Evolutionary conservation across 1,140 invertebrate species (phyloP), one percentile per base, ranked within the genome.

Genomic region (Procambarus clarkii): DNA sequence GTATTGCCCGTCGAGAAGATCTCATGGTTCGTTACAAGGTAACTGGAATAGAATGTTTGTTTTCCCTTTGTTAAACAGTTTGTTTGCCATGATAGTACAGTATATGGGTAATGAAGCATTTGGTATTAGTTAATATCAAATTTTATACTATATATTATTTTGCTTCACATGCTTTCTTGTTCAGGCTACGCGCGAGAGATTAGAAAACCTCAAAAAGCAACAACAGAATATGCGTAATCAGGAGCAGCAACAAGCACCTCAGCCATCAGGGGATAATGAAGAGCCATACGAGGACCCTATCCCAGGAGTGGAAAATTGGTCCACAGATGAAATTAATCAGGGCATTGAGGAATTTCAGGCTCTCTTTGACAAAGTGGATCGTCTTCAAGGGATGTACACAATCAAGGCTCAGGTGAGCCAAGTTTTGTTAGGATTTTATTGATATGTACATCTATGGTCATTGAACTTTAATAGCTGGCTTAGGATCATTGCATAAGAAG

Each of bases 21-120:
- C 83, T 93, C 48, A 86, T 93, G 92, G 78, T 86, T n/a, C 81
- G 92, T 74, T 93, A 93, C 54, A 83, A 92, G 86, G 92, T 91
- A 46, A 21, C 24, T 24, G 77, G 34, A 45, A 21, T 11, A 34
- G 21, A 2, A 54, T 54, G 50, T 11, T 54, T 54, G 5, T 54
- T 79, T 24, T 4, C 24, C 45, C 7, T 24, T 86, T 15, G 15
- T 48, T 78, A 34, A 50, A 77, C 54, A 46, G 76, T 60, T 34
- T 18, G 3, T 24, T 58, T 18, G 18, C 1, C 18, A 83, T 58
- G 34, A 9, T 24, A 1, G 44, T 4, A 9, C 78, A 8, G 7
- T 44, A 48, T 18, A 5, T 44, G 15, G 77, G n/a, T 44, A 0
- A 46, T 46, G 34, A 34, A 34, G 11, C 11, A 54, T 54, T 54